Percentiles rank a stretch among this genome's conserved stretches.
phyloP scores from a whole-genome alignment of 2,113 vertebrate species.

The Zootoca vivipara region DNA sequence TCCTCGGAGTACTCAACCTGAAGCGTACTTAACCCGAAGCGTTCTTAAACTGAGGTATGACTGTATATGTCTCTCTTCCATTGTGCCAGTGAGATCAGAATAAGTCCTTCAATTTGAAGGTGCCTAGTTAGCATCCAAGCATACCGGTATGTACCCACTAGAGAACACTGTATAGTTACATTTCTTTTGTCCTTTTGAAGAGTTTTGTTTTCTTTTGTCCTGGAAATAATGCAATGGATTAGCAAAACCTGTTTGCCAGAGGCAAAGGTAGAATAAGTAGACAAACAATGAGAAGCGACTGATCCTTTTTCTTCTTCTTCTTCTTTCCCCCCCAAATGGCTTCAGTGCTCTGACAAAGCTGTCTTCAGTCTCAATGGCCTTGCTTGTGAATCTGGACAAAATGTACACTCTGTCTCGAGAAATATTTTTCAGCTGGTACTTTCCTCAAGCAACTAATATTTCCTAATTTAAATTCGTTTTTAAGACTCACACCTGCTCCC shows the following conservation, averaged over 20 bases:
- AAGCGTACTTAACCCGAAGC: too few relatives aligned
- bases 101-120: not conserved
- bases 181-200: not conserved
- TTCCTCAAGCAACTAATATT: constrained; percentile 15
- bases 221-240: not conserved
- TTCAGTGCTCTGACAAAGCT: not conserved
- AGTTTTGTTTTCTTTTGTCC: not conserved
- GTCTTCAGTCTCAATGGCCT: not conserved
- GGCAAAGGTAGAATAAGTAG: not conserved
- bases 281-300: not conserved
- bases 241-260: not conserved
- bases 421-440: not conserved
- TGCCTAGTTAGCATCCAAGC: not conserved
- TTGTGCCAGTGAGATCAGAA: too few relatives aligned
- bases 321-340: too few relatives aligned
- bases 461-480: constrained; percentile 21
- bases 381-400: not conserved
- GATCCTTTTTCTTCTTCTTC: not conserved
- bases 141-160: too few relatives aligned
- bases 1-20: too few relatives aligned
- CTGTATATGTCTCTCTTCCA: too few relatives aligned
- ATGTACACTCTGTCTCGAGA: constrained; percentile 25
- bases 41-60: too few relatives aligned
- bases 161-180: not conserved
- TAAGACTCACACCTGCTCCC: constrained; percentile 18